phyloP scores from a whole-genome alignment of 1,140 invertebrate genomes.

The Diuraphis noxia region DNA sequence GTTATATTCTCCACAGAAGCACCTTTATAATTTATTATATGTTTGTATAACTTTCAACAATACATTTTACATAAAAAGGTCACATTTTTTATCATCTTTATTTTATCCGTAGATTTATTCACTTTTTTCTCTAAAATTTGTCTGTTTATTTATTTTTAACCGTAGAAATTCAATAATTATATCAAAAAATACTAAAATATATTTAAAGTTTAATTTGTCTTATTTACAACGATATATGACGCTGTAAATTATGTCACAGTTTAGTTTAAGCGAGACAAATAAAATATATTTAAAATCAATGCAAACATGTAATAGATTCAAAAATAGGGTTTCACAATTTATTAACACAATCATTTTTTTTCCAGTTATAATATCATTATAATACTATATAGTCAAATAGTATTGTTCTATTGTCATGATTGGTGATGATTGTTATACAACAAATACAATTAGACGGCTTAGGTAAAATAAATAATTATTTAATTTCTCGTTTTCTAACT shows the following conservation, averaged over 20 bases:
- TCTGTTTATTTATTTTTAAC: background rate
- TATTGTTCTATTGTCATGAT: background rate
- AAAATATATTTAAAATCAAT: background rate
- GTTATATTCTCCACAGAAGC: background rate
- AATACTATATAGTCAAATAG: background rate
- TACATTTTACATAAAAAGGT: conserved; percentile 14
- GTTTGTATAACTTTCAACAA: background rate
- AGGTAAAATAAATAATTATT: background rate
- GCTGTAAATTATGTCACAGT: background rate
- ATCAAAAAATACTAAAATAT: background rate
- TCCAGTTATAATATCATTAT: background rate
- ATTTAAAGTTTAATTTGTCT: background rate
- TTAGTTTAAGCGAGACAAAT: background rate
- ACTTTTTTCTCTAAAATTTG: background rate
- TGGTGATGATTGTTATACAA: background rate
- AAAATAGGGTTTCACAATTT: background rate
- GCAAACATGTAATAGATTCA: too few species aligned
- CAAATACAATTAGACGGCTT: background rate
- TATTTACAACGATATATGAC: background rate
- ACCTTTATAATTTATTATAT: conserved; percentile 3
- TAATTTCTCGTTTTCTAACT: too few species aligned
- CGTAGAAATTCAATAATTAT: background rate
- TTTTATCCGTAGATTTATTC: background rate
- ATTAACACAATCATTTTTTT: background rate
- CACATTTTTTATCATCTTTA: background rate